phyloP scores from a whole-genome alignment of 2,113 vertebrate genomes.

The Talpa occidentalis region DNA sequence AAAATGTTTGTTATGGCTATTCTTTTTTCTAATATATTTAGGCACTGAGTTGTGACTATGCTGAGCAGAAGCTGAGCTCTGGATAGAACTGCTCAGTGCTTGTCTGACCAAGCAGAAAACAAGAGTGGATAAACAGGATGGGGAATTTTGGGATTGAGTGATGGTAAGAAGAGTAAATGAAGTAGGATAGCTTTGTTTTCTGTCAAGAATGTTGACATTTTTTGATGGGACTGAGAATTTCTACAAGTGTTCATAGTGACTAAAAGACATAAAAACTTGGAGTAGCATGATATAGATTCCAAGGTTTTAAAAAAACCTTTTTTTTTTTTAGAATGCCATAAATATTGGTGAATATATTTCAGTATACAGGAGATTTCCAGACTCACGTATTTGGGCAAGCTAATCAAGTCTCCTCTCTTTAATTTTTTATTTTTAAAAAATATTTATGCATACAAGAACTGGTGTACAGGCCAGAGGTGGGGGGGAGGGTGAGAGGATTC shows the following conservation, averaged over 20 bases:
- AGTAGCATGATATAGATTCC: background rate
- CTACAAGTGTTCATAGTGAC: background rate
- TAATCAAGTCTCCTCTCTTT: background rate
- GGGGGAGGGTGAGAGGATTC: no score
- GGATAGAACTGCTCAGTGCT: background rate
- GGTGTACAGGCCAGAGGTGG: no score
- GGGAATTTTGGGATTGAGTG: background rate
- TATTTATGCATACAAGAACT: no score
- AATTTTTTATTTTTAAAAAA: no score
- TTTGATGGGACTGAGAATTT: slow-evolving; percentile 20
- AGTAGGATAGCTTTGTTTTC: background rate
- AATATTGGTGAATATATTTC: slow-evolving; percentile 26
- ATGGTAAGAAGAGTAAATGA: background rate
- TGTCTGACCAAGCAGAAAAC: slow-evolving; percentile 48
- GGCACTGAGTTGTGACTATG: background rate
- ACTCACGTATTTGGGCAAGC: background rate
- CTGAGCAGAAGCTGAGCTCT: slow-evolving; percentile 25
- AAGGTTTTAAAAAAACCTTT: background rate
- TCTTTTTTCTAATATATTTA: slow-evolving; percentile 24
- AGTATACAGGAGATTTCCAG: background rate
- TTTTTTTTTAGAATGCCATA: background rate
- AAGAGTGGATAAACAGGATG: background rate
- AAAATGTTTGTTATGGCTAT: slow-evolving; percentile 8
- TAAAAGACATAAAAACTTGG: background rate
- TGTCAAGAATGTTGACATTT: slow-evolving; percentile 1